phyloP scores from a whole-genome alignment of 2,113 vertebrate genomes.

The Romanogobio albipinnatus region DNA sequence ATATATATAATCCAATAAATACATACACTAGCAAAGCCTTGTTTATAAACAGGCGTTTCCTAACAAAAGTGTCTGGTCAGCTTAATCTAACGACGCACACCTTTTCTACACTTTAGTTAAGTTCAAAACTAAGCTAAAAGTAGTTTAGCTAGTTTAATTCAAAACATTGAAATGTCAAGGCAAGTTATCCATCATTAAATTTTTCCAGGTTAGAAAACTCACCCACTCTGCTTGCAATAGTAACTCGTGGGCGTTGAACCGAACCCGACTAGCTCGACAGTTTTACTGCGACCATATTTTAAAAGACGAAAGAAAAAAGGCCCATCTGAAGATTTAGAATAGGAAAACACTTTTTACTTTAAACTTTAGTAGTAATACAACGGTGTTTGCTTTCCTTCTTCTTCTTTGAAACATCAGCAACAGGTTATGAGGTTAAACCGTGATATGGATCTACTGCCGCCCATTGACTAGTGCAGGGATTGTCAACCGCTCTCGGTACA shows the following conservation, averaged over 20 bases:
- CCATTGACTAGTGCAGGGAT: background rate
- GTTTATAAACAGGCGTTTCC: background rate
- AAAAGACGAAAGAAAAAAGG: background rate
- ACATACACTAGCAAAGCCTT: background rate
- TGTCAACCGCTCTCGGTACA: background rate
- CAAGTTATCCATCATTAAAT: background rate
- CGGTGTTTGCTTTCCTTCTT: background rate
- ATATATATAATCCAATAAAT: too few species aligned
- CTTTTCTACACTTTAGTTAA: background rate
- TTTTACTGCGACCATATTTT: background rate
- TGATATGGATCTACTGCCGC: background rate
- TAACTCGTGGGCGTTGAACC: background rate
- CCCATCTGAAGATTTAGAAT: background rate
- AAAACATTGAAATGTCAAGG: background rate
- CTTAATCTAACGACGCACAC: background rate
- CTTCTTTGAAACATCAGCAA: slow-evolving; percentile 10
- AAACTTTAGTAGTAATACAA: background rate
- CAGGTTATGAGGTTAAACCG: slow-evolving; percentile 20
- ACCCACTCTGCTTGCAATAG: background rate
- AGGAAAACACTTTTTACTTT: background rate
- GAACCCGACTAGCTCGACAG: background rate
- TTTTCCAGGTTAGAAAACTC: background rate
- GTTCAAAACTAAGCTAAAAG: background rate
- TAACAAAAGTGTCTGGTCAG: background rate
- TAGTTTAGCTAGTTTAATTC: background rate